Evolutionary conservation across 2,797 vertebrate species (phyloP).

Genomic region (Acrossocheilus fasciatus): DNA sequence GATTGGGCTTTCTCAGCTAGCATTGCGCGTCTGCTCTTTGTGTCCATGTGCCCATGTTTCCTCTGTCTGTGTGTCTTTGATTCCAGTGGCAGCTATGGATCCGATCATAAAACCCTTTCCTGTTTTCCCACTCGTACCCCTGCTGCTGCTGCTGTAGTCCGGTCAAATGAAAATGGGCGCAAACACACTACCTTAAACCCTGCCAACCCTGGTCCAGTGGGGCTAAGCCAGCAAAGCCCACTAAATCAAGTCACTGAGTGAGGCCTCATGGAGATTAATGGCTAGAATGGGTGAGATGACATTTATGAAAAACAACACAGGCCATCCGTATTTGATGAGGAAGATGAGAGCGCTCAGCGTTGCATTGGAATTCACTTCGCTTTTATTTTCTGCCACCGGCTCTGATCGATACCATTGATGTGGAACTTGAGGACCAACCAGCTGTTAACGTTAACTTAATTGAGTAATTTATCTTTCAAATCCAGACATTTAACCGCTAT

Average conservation of each 20-base stretch:
- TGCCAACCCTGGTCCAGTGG: slow-evolving; percentile 73
- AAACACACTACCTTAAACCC: slow-evolving; percentile 67
- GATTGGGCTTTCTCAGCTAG: slow-evolving; percentile 57
- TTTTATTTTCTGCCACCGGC: slow-evolving; percentile 50
- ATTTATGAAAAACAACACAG: slow-evolving; percentile 73
- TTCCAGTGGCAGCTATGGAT: slow-evolving; percentile 76
- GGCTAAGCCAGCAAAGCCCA: slow-evolving; percentile 73
- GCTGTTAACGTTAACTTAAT: slow-evolving; percentile 66
- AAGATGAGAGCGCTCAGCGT: slow-evolving; percentile 47
- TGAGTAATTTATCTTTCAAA: slow-evolving; percentile 69
- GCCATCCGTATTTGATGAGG: slow-evolving; percentile 51
- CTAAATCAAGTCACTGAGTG: slow-evolving; percentile 72
- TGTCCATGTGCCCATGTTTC: slow-evolving; percentile 76
- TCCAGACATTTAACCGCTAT: slow-evolving; percentile 59
- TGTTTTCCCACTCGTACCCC: slow-evolving; percentile 74
- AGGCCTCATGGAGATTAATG: slow-evolving; percentile 76
- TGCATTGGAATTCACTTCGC: slow-evolving; percentile 40
- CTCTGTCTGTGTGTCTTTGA: slow-evolving; percentile 72
- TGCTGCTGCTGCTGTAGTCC: slow-evolving; percentile 69
- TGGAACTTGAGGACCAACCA: slow-evolving; percentile 51
- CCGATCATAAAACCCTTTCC: slow-evolving; percentile 74
- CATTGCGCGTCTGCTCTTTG: slow-evolving; percentile 68
- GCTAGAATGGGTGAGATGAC: slow-evolving; percentile 73
- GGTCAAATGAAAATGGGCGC: slow-evolving; percentile 53
- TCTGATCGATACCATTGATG: slow-evolving; percentile 64